These are phyloP conservation scores for Argyresthia goedartella DNA, from an alignment of 2,888 invertebrate species.

Conservation along the genomic window DNA sequence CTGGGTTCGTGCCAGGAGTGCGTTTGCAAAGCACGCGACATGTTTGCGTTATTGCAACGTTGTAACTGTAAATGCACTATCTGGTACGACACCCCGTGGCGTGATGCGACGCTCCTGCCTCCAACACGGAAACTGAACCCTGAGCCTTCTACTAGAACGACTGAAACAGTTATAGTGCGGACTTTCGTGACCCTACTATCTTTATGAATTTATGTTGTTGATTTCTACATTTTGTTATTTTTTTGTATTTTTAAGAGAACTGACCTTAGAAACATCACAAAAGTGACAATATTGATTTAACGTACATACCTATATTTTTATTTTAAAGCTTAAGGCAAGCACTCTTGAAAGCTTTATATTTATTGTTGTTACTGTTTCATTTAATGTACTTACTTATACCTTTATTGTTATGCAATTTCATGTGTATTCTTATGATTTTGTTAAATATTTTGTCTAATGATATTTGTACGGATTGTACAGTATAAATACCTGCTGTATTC, in stretches of 20 bases:
- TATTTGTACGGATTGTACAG: constrained; percentile 10
- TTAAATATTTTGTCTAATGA: neutral
- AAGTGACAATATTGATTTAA: no score
- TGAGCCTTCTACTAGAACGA: neutral
- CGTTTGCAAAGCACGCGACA: constrained; percentile 86
- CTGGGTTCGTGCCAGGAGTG: constrained; percentile 98
- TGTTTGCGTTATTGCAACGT: constrained; percentile 63
- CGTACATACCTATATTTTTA: no score
- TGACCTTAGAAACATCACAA: no score
- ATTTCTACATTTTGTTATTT: constrained; percentile 6
- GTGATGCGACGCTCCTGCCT: constrained; percentile 58
- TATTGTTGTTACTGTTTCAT: no score
- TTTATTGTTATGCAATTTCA: neutral
- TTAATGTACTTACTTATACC: no score
- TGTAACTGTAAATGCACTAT: constrained; percentile 99
- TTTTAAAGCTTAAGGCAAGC: no score
- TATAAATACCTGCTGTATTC: constrained; percentile 11
- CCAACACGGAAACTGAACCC: neutral
- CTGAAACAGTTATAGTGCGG: constrained; percentile 1
- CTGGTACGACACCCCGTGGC: constrained; percentile 97
- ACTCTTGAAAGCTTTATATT: no score
- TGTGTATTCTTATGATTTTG: constrained; percentile 12
- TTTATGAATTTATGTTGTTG: constrained; percentile 3
- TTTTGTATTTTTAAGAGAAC: constrained; percentile 9
- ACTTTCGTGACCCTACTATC: constrained; percentile 5